Base-by-base conservation (phyloP, 2,797 vertebrate genomes). In the Microctenopoma lineatum region DNA sequence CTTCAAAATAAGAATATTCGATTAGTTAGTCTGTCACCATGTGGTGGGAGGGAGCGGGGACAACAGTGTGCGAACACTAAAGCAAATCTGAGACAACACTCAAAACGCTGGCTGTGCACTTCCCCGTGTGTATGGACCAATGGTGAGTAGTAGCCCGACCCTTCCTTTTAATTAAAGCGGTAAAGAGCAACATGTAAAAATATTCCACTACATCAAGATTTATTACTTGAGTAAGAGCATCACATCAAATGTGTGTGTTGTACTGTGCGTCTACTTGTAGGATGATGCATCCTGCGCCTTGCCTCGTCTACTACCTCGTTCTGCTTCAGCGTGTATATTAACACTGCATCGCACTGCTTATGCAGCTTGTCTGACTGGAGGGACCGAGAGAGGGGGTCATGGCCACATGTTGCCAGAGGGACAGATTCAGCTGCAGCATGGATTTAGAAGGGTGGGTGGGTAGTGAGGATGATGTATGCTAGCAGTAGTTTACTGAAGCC, bases 1-100 rank as follows among this genome's bases (percentile, higher is more conserved):
- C 83, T 90, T 90, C 84, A 88, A 88, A 91, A 79, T 72, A 73
- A 73, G 85, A 88, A 88, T 87, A 89, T 87, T 87, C 56, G 65
- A 90, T 91, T 86, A 89, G 82, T 77, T 77, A 66, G 66, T 80
- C 73, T 84, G 87, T 89, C 87, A 80, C 76, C 45, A 27, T 77
- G 77, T 59, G 79, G 83, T 15, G 16, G 63, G 66, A 71, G 79
- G 71, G 53, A 56, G 66, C 61, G 56, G 55, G 61, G 75, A 66
- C 60, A 70, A 83, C 66, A 73, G 55, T 48, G 59, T 57, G 69
- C 46, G 18, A 74, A 72, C 7, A 32, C 55, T 53, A 57, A 73
- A 80, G 70, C 47, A 66, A 66, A 75, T 73, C 48, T 34, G 58
- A 60, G 73, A 77, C 79, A 80, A 78, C 42, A 59, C 50, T 41